phyloP scores from a whole-genome alignment of 2,113 vertebrate genomes.

The Myotis davidii region DNA sequence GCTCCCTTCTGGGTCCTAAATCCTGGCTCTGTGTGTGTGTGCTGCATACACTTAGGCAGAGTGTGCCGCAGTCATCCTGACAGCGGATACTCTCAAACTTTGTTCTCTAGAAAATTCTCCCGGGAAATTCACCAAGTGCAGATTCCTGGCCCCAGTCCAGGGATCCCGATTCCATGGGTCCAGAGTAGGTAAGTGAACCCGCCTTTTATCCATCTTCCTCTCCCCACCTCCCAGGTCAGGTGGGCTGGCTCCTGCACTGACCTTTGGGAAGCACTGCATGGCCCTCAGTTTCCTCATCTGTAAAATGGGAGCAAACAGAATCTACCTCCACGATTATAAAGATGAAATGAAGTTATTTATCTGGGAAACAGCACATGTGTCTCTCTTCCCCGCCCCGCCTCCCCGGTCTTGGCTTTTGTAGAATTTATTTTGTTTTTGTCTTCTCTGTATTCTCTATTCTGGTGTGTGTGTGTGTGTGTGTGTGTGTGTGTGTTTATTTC shows the following conservation, averaged over 20 bases:
- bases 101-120: not conserved
- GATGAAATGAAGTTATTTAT: not conserved
- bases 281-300: not conserved
- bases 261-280: not conserved
- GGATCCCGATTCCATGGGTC: not conserved
- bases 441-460: not conserved
- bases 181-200: not conserved
- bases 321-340: not conserved
- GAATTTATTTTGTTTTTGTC: constrained; percentile 14
- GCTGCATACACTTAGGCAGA: not conserved
- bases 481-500: not conserved
- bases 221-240: not conserved
- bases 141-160: not conserved
- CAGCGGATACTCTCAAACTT: not conserved
- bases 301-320: not conserved
- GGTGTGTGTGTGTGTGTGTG: not conserved
- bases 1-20: constrained; percentile 74
- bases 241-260: not conserved
- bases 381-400: not conserved
- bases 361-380: not conserved
- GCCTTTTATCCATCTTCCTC: not conserved
- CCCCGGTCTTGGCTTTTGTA: not conserved
- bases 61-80: not conserved
- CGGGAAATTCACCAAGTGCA: not conserved
- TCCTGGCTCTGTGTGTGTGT: not conserved